Percentiles rank a stretch among this genome's conserved stretches.
Evolutionary conservation across 2,888 invertebrate species (phyloP).

Genomic region (Lathronympha strigana): DNA sequence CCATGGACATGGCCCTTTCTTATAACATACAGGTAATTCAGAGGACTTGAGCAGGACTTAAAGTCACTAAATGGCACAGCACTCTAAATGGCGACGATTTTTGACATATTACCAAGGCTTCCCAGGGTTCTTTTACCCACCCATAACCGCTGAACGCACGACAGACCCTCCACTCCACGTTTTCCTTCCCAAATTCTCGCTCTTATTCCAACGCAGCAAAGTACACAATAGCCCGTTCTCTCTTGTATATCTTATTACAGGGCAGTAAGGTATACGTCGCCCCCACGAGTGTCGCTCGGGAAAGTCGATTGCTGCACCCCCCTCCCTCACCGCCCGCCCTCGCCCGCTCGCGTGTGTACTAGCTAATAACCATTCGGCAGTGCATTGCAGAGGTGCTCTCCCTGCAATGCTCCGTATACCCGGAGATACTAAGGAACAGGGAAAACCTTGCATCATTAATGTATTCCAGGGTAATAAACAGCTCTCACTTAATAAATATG

Average conservation of each 20-base stretch:
- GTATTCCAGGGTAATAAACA: too few relatives aligned
- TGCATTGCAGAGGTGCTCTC: conserved; percentile 10
- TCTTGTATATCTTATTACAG: background rate
- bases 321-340: conserved; percentile 9
- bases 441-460: background rate
- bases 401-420: background rate
- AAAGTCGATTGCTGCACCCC: conserved; percentile 41
- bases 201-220: conserved; percentile 1
- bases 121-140: background rate
- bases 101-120: background rate
- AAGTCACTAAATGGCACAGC: too few relatives aligned
- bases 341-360: conserved; percentile 30
- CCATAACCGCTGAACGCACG: background rate
- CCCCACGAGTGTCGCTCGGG: conserved; percentile 19
- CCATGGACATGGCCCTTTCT: too few relatives aligned
- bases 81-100: too few relatives aligned
- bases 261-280: background rate
- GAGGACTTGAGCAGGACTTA: too few relatives aligned
- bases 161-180: background rate
- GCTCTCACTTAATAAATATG: too few relatives aligned
- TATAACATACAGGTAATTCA: too few relatives aligned
- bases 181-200: background rate
- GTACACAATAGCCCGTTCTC: background rate
- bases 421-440: background rate
- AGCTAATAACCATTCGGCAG: conserved; percentile 36